A percentile compares a stretch with the other conserved stretches of the same genome.
Evolutionary conservation across 2,113 vertebrate genomes (phyloP).

Genomic region (Redunca redunca): DNA sequence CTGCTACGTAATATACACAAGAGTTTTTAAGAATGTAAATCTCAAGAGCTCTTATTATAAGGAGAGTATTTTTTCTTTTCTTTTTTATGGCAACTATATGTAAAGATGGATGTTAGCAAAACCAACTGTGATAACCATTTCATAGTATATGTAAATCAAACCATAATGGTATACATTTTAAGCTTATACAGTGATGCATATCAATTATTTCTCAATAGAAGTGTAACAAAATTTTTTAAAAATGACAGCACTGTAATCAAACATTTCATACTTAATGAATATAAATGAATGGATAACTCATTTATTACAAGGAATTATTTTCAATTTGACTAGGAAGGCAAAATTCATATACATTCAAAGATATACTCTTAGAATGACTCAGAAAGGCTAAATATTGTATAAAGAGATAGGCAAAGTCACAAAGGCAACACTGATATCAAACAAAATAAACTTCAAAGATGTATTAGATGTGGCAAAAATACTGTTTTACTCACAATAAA

Average conservation of each 20-base stretch:
- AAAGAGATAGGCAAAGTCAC: not conserved
- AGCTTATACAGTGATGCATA: not conserved
- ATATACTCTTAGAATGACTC: not conserved
- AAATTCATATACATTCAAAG: not conserved
- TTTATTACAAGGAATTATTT: constrained; percentile 3
- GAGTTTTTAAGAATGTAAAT: not conserved
- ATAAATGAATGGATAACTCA: not conserved
- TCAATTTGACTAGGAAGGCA: not conserved
- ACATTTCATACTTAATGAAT: not conserved
- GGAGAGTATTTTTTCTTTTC: not conserved
- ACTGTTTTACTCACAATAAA: not conserved
- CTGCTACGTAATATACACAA: not conserved
- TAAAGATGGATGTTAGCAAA: not conserved
- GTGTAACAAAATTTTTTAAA: not conserved
- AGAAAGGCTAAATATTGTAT: not conserved
- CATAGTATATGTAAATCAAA: not conserved
- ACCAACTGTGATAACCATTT: not conserved
- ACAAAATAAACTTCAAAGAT: not conserved
- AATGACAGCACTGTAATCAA: not conserved
- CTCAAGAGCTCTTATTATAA: not conserved
- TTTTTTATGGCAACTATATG: not conserved
- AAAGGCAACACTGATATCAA: not conserved
- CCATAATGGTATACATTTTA: not conserved
- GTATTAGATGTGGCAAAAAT: not conserved
- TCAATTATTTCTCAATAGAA: not conserved